These are phyloP conservation scores for Agrochola lota DNA, from an alignment of 2,888 invertebrate genomes.

Conservation along the genomic window DNA sequence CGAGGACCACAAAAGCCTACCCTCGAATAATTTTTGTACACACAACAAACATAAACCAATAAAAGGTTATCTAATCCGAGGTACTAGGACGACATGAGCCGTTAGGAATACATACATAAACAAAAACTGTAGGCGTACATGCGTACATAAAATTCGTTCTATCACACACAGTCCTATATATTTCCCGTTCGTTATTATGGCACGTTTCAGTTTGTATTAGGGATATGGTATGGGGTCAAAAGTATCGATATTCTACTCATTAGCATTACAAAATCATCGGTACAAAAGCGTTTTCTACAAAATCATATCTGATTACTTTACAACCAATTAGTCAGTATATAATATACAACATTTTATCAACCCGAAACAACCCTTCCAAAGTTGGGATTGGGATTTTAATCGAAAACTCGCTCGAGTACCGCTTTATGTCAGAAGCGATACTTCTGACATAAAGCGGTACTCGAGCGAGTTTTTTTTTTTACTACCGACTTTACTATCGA, in stretches of 20 bases:
- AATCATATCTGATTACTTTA: neutral
- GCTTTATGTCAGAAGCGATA: conserved; percentile 2
- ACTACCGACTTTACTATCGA: conserved; percentile 24
- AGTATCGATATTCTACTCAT: conserved; percentile 34
- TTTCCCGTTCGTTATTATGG: conserved; percentile 63
- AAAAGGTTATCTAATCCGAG: conserved; percentile 67
- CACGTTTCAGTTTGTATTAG: conserved; percentile 59
- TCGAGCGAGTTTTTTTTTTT: too few relatives aligned
- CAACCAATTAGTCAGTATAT: neutral
- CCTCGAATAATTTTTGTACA: conserved; percentile 48
- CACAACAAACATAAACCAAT: conserved; percentile 60
- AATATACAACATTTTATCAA: neutral
- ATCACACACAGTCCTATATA: conserved; percentile 55
- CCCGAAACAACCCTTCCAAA: neutral
- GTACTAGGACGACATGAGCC: conserved; percentile 62
- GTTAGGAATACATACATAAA: conserved; percentile 60
- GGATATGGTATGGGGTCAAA: conserved; percentile 28
- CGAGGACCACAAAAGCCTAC: conserved; percentile 22
- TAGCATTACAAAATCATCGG: too few relatives aligned
- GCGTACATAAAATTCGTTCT: conserved; percentile 60
- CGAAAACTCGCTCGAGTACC: neutral
- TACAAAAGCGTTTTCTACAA: neutral
- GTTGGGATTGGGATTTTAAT: neutral
- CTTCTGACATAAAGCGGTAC: too few relatives aligned
- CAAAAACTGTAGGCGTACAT: conserved; percentile 62